A percentile compares a stretch with the other conserved stretches of the same genome.
Conservation (phyloP, 2,113 vertebrate species). For the Nothoprocta perdicaria region DNA sequence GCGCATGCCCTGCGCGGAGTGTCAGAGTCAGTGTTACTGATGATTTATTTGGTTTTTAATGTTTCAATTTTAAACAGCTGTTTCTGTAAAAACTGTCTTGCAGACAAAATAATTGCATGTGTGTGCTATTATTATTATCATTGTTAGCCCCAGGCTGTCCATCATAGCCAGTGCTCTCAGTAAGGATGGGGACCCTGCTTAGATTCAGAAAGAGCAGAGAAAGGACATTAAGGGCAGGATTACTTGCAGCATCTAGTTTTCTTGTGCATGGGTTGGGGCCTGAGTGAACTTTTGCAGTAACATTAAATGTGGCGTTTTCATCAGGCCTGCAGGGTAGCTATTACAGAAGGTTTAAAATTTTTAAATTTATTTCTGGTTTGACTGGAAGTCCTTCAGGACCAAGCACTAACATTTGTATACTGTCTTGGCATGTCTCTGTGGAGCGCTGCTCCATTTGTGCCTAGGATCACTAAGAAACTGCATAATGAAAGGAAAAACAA, state of each 20-base stretch:
- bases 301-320: slow-evolving; percentile 1
- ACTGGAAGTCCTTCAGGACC: slow-evolving; percentile 17
- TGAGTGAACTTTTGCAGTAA: neutral
- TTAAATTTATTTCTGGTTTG: neutral
- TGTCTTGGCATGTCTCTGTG: neutral
- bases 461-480: neutral
- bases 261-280: neutral
- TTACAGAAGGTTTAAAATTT: slow-evolving; percentile 13
- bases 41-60: neutral
- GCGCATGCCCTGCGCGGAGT: neutral
- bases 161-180: neutral
- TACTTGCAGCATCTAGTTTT: neutral
- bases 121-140: neutral
- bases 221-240: neutral
- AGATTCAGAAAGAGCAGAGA: neutral
- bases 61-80: slow-evolving; percentile 27
- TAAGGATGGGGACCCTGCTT: neutral
- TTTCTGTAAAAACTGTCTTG: slow-evolving; percentile 41
- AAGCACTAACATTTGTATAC: neutral
- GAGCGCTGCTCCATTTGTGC: neutral
- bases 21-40: neutral
- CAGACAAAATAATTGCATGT: neutral
- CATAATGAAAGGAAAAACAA: slow-evolving; percentile 31
- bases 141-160: slow-evolving; percentile 35
- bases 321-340: neutral